Evolutionary conservation across 2,113 vertebrate genomes (phyloP).

Genomic region (Lontra canadensis): DNA sequence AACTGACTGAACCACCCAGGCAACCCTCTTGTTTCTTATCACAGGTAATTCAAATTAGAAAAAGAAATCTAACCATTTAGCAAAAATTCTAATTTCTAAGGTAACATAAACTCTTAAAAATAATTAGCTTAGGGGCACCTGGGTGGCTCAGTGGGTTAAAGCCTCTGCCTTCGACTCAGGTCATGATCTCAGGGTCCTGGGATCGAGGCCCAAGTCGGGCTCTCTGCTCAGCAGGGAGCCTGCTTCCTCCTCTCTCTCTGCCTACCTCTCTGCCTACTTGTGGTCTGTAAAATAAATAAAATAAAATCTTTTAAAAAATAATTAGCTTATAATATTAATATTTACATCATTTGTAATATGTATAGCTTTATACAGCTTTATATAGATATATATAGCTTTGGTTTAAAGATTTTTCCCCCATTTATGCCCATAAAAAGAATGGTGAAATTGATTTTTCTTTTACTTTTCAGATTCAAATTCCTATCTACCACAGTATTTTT

Average conservation of each 20-base stretch:
- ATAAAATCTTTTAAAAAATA: not conserved
- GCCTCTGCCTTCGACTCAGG: too few relatives aligned
- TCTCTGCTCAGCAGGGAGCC: too few relatives aligned
- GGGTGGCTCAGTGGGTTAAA: too few relatives aligned
- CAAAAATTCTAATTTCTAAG: not conserved
- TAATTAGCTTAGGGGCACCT: not conserved
- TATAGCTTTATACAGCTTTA: not conserved
- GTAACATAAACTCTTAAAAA: not conserved
- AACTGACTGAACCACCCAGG: too few relatives aligned
- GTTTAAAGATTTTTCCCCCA: not conserved
- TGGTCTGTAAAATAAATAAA: too few relatives aligned
- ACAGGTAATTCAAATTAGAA: not conserved
- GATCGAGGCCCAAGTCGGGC: too few relatives aligned
- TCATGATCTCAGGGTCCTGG: too few relatives aligned
- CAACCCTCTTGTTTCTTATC: not conserved
- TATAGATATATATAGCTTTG: not conserved
- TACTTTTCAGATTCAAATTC: not conserved
- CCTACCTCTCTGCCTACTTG: too few relatives aligned
- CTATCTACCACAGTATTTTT: not conserved
- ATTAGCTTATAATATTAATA: not conserved
- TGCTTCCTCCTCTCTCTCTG: too few relatives aligned
- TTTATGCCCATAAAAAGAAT: not conserved
- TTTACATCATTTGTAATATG: not conserved
- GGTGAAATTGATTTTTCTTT: not conserved
- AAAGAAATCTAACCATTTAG: not conserved